Conservation (phyloP, 2,797 vertebrate species). For the Lerista edwardsae region DNA sequence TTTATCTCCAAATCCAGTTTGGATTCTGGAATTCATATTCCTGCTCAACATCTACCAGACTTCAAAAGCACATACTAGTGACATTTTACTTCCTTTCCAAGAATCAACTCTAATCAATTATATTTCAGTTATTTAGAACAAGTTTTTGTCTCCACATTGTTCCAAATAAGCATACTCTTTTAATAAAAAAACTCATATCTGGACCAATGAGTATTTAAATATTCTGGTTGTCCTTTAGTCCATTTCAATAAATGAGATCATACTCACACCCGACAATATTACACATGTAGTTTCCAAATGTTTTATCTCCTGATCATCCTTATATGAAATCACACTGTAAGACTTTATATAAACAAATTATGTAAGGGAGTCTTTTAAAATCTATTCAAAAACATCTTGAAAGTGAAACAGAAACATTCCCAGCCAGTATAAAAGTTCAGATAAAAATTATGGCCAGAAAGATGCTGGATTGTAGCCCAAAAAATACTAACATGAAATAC, state of each 20-base stretch:
- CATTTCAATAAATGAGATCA: neutral
- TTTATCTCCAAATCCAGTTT: too few species aligned
- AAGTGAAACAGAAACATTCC: neutral
- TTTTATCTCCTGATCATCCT: neutral
- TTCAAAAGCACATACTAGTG: too few species aligned
- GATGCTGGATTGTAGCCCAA: neutral
- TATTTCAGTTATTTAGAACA: neutral
- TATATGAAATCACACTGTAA: neutral
- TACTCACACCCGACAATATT: neutral
- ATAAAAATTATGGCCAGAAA: slow-evolving; percentile 3
- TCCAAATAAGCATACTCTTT: neutral
- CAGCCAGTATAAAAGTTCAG: neutral
- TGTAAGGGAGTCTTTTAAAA: neutral
- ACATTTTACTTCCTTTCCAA: too few species aligned
- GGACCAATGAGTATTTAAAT: neutral
- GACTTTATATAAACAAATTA: neutral
- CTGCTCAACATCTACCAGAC: too few species aligned
- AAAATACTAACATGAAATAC: neutral
- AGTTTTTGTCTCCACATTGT: neutral
- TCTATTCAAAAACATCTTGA: neutral
- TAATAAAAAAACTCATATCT: neutral
- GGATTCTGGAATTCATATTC: too few species aligned
- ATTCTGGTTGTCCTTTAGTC: neutral
- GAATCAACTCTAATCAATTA: too few species aligned
- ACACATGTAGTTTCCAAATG: neutral